Base-by-base conservation (phyloP, 37 sponge, comb jelly and placozoan genomes). In the Eunapius fragilis region DNA sequence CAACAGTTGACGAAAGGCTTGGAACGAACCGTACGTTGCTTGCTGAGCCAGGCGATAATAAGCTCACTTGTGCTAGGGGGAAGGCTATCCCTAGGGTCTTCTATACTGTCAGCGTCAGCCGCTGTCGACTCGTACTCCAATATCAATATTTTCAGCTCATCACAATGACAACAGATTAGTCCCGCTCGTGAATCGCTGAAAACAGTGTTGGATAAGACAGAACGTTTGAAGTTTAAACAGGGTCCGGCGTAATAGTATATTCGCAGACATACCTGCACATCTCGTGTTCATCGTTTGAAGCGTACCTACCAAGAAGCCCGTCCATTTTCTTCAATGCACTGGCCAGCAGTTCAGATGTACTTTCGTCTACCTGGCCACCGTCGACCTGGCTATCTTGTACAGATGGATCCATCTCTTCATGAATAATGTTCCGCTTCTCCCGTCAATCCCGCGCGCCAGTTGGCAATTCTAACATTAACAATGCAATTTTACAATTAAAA, bases 281-380 rank as follows among this genome's bases (percentile, higher is more conserved):
- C 58, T 10, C 58, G 22, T 58, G 58, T 58, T 58, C 58, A 17
- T 58, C 14, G 22, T 58, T 58, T 58, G 58, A 58, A 58, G 58
- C 58, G 22, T 79, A 86, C 69, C 78, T 77, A 68, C 90, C 94
- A 22, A 93, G 87, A 28, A 93, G 67, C 0, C 94, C 87, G 67
- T 93, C 94, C 90, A 93, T 90, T 69, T 79, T 87, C 58, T 81
- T 81, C 50, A 93, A 82, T 0, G 94, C 94, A 69, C 81, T 71
- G 7, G 86, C 81, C 47, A 93, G 81, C 58, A 93, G 72, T 25
- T 24, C 45, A 19, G 84, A 79, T 2, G 86, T 30, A 30, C 84
- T 84, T 9, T 47, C 83, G 2, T 78, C 70, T 72, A 24, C 26
- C 74, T 72, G 28, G 12, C 14, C 31, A 30, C 74, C 32, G 22